Evolutionary conservation across 2,113 vertebrate species (phyloP), one percentile per base, ranked within the genome.

Genomic region (Capra hircus): DNA sequence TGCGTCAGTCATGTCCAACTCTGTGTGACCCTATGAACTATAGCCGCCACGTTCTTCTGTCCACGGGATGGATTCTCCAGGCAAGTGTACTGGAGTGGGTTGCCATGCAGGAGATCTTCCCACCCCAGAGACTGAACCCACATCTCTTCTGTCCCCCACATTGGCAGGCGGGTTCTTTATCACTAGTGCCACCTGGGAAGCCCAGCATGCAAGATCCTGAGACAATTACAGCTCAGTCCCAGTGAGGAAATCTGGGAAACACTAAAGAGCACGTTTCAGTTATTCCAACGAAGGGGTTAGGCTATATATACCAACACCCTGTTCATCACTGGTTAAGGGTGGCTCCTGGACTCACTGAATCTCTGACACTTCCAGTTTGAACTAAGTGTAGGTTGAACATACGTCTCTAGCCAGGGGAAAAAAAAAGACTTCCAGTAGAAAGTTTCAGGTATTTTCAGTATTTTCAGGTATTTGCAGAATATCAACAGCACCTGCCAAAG

Each of bases 51-150:
- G 9, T 23, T 40, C n/a, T 21, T 71, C 67, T 23, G 67, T 71
- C 67, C n/a, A 36, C 1, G 17, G 19, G n/a, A 62, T 33, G 14
- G 60, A 71, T 36, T 71, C 67, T 71, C 67, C n/a, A 71, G n/a
- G 9, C 67, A 71, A 36, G n/a, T 21, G 25, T 71, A 36, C n/a
- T 40, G 9, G n/a, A 71, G 67, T 71, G 19, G n/a, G 67, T 36
- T 40, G 67, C 67, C n/a, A 71, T 71, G 67, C n/a, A 71, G n/a
- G 67, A 19, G 19, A 71, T 71, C 67, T 23, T 6, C 67, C 19
- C 0, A 0, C n/a, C 67, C n/a, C 67, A 71, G n/a, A 4, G n/a
- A 23, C 0, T 36, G n/a, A 11, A 71, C 23, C n/a, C 67, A 36
- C 19, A 36, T 71, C 67, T 71, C n/a, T 36, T 36, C 62, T 71